Base-by-base conservation (phyloP, 1,140 invertebrate species). In the Philopotamus ludificatus region DNA sequence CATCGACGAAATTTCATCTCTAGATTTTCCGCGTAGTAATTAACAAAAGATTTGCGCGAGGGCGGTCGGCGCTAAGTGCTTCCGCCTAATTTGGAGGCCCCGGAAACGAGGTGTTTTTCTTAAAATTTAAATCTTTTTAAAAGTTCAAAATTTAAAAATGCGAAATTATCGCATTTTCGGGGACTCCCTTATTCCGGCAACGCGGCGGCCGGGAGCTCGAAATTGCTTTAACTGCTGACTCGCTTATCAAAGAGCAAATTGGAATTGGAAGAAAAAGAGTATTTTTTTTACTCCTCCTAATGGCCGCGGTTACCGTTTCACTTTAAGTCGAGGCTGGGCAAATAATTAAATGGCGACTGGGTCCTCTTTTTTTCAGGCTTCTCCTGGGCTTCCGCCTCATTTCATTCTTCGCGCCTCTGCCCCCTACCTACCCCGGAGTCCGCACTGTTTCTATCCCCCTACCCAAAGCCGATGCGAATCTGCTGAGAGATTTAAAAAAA, bases 231-330 rank as follows among this genome's bases (percentile, higher is more conserved):
- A 68, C 61, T 64, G 66, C 62, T 68, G 61, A 68, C 54, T 68
- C 50, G 66, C 66, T 68, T 68, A 54, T 64, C 66, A 68, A 68
- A 68, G 55, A 68, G 58, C 66, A 68, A 68, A 68, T 68, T 68
- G 66, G 60, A 68, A 68, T 64, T 58, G 26, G 55, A 60, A 64
- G 54, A 42, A 67, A 64, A 64, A 68, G 20, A 42, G 49, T 51
- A 34, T 42, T 54, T 64, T 68, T 64, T 68, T 64, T 45, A n/a
- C n/a, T 22, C 34, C 50, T 22, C 18, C 49, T 67, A 67, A 67
- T 63, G 60, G 66, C 54, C 49, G 55, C 47, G 62, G 61, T 68
- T 64, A 61, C 66, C 47, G 55, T 58, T 67, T 58, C 54, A 67
- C 59, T 66, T 57, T 50, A 62, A 62, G 60, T 59, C 60, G 25